These are phyloP conservation scores for Drosophila barbarae DNA, from an alignment of 2,888 invertebrate genomes.

Conservation along the genomic window DNA sequence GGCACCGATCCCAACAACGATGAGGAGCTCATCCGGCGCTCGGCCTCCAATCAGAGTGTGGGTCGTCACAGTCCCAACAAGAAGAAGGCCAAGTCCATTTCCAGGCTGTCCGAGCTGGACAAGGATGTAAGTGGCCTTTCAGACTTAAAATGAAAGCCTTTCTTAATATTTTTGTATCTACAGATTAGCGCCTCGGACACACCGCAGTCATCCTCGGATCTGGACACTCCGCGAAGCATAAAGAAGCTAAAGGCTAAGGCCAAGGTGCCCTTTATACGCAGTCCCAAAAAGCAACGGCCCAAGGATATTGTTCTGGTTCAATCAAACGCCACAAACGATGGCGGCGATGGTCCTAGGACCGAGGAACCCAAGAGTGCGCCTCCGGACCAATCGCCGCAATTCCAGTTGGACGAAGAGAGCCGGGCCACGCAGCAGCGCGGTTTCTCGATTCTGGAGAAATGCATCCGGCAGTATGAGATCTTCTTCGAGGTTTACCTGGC, in stretches of 20 bases:
- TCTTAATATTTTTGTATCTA: background rate
- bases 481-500: conserved; percentile 80
- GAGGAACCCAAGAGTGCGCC: conserved; percentile 74
- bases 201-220: conserved; percentile 77
- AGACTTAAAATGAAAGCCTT: rapidly evolving
- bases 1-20: conserved; percentile 62
- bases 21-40: conserved; percentile 81
- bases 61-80: conserved; percentile 77
- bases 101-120: conserved; percentile 81
- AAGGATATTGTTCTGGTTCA: conserved; percentile 68
- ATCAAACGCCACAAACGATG: conserved; percentile 38
- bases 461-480: conserved; percentile 82
- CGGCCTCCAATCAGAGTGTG: conserved; percentile 82
- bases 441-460: conserved; percentile 82
- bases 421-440: conserved; percentile 68
- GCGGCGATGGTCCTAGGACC: conserved; percentile 20
- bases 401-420: conserved; percentile 61
- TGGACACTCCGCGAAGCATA: conserved; percentile 78
- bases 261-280: conserved; percentile 76
- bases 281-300: conserved; percentile 76
- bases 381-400: conserved; percentile 49
- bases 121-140: conserved; percentile 77
- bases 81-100: conserved; percentile 82
- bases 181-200: conserved; percentile 78
- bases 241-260: conserved; percentile 79